Conservation (phyloP, 2,888 invertebrate genomes). For the Ormyrus thymus region DNA sequence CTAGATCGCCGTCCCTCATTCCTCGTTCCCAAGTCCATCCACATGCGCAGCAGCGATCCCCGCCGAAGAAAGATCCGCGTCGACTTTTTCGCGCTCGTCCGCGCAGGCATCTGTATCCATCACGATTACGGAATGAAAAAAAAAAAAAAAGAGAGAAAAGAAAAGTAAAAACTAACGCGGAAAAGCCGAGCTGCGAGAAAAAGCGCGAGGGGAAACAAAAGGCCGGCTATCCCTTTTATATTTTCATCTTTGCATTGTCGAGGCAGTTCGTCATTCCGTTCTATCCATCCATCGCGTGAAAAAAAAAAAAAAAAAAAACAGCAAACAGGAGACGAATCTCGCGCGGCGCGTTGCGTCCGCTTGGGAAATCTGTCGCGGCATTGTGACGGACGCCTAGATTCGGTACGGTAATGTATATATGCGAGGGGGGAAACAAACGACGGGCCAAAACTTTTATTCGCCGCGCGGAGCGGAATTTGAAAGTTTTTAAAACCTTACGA, state of each 20-base stretch:
- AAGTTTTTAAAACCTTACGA: background rate
- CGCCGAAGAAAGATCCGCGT: no score
- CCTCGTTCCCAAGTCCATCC: no score
- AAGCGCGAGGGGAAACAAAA: constrained; percentile 10
- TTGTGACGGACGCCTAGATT: background rate
- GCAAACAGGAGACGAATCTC: background rate
- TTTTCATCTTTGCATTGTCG: background rate
- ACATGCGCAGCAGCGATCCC: no score
- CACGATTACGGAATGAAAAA: constrained; percentile 1
- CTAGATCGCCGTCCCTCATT: no score
- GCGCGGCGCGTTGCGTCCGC: background rate
- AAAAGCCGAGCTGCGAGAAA: no score
- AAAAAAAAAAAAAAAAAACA: background rate
- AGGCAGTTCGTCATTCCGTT: constrained; percentile 11
- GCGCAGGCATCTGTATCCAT: background rate
- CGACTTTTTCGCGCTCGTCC: no score
- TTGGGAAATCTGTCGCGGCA: constrained; percentile 18
- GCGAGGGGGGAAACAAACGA: background rate
- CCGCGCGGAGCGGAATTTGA: background rate
- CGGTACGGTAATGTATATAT: background rate
- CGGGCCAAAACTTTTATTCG: constrained; percentile 1
- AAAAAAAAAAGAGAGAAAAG: constrained; percentile 6
- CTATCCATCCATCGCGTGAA: background rate
- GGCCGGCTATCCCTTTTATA: constrained; percentile 8
- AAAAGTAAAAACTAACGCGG: background rate